Base-by-base conservation (phyloP, 2,797 vertebrate species). In the Anguilla pacifica region DNA sequence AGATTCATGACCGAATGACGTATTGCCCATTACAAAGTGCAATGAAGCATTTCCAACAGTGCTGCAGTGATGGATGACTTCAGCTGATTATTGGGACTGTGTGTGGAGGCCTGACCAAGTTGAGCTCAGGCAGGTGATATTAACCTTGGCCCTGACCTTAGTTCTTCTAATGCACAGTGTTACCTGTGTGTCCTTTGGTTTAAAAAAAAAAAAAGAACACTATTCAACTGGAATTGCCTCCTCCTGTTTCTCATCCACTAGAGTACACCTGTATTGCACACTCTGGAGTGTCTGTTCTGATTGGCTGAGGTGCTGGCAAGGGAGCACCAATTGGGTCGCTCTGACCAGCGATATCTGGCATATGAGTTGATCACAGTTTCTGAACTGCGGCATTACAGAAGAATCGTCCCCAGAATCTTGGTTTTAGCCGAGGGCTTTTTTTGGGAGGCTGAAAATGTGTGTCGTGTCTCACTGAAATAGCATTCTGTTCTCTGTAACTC, bases 11-110 rank as follows among this genome's bases (percentile, higher is more conserved):
- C 43, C 22, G 22, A 81, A 51, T 81, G 77, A 49, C 39, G 46
- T 81, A 43, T 81, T 81, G 11, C 19, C 77, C 43, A 81, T 81
- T 81, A 49, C 77, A 49, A 81, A 35, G 72, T 77, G 72, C 31
- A 77, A 77, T 43, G 72, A 46, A 81, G 77, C 77, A 25, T 49
- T 81, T 46, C 77, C 17, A 22, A 7, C 43, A 49, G 43, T 13
- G 77, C 77, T 9, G 17, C 43, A 49, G 77, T 81, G 77, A 22
- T 6, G 5, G 43, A 49, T 81, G 77, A 49, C 19, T 81, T 25
- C 77, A n/a, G 35, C 22, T 49, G 43, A 49, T 81, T 81, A 49
- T 81, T 81, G 43, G 25, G 19, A 5, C 77, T 49, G 17, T 51
- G 35, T 46, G 35, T 39, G 22, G 22, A 81, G 10, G 77, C 77